Base-by-base conservation (phyloP, 1,140 invertebrate species). In the Araneus ventricosus region DNA sequence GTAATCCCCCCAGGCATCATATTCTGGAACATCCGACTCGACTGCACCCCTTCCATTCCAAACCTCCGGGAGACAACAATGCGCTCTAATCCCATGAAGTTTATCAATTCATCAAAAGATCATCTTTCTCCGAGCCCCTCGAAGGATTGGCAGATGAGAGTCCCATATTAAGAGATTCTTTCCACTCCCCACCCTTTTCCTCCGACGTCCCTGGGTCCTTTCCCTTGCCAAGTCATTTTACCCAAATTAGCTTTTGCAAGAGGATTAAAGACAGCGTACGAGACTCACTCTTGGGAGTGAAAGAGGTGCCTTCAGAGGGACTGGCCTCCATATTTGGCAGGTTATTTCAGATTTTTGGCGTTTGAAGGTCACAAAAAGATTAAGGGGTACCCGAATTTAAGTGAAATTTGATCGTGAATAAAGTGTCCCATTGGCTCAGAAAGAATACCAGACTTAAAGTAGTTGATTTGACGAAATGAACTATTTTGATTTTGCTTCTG, bases 21-120 rank as follows among this genome's bases (percentile, higher is more conserved):
- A 52, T 52, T 52, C 45, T 52, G 1, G 45, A 52, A 52, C 45
- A 52, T 52, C 45, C 17, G 45, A 52, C 45, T 52, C 0, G 45
- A 52, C 10, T 52, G 27, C 27, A 67, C 63, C 63, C 24, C 63
- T 67, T 67, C 24, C 7, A 67, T 27, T 27, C 3, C 7, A n/a
- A 27, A n/a, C 63, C 5, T 67, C 30, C 34, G 30, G 27, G 27
- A 27, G 30, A 75, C 70, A 82, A 82, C 39, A 86, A 70, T 61
- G 86, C 70, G 22, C 27, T 37, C 27, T 75, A 75, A 75, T 75
- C 70, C 75, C 70, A 79, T 90, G 37, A 90, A 90, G 41, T 80
- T 80, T 80, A 80, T 70, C 88, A 79, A 90, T 90, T 90, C 75
- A 90, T 79, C 88, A 80, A 80, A 90, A 90, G 88, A 79, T 90